Percentiles rank a stretch among this genome's conserved stretches.
These are phyloP conservation scores for Mallateleia sp. DNA, from an alignment of 2,888 invertebrate species.

Conservation along the genomic window DNA sequence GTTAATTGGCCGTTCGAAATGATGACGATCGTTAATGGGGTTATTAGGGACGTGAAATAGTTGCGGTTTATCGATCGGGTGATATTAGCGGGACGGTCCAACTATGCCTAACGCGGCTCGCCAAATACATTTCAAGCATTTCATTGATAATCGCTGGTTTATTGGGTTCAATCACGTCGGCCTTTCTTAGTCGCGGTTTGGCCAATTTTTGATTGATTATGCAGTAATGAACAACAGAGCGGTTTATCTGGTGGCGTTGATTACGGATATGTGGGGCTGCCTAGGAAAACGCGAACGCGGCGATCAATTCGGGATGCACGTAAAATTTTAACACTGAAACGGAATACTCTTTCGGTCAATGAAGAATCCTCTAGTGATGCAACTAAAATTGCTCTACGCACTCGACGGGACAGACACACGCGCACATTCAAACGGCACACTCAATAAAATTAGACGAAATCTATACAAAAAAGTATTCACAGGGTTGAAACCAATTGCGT, in stretches of 20 bases:
- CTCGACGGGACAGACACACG: conserved; percentile 18
- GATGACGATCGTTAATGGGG: conserved; percentile 34
- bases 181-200: conserved; percentile 18
- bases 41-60: conserved; percentile 31
- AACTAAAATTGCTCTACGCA: not conserved
- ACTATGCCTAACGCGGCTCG: not conserved
- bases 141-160: conserved; percentile 36
- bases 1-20: conserved; percentile 22
- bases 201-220: conserved; percentile 48
- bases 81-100: conserved; percentile 16
- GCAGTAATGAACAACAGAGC: conserved; percentile 22
- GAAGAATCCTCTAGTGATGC: conserved; percentile 9
- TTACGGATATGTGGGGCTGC: conserved; percentile 27
- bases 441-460: conserved; percentile 37
- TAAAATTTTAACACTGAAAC: conserved; percentile 26
- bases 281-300: not conserved
- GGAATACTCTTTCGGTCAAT: conserved; percentile 6
- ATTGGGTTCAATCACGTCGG: conserved; percentile 7
- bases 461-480: conserved; percentile 54
- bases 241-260: conserved; percentile 23
- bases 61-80: conserved; percentile 29
- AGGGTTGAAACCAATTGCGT: conserved; percentile 39
- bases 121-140: conserved; percentile 41
- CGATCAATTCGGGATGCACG: conserved; percentile 24
- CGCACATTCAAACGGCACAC: conserved; percentile 2